A percentile compares a stretch with the other conserved stretches of the same genome.
These are phyloP conservation scores for Colletes gigas DNA, from an alignment of 1,140 invertebrate genomes.

Conservation along the genomic window DNA sequence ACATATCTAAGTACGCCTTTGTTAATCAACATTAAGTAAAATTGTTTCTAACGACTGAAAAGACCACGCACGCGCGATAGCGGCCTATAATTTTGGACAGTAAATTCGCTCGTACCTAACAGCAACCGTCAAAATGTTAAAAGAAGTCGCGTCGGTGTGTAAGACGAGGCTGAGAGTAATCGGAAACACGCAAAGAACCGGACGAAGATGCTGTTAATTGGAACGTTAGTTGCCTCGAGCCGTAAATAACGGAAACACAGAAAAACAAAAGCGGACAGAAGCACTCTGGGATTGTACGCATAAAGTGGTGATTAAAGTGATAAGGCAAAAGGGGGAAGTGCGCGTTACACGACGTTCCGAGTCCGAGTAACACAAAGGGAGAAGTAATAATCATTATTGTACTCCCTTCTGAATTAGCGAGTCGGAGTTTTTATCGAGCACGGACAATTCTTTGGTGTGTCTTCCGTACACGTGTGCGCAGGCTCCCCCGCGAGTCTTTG, in stretches of 20 bases:
- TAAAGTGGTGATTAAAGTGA: conserved; percentile 23
- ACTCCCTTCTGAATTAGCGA: conserved; percentile 4
- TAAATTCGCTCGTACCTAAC: no score
- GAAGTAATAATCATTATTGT: conserved; percentile 17
- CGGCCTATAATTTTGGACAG: no score
- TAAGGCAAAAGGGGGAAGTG: conserved; percentile 11
- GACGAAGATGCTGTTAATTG: conserved; percentile 7
- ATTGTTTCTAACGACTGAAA: no score
- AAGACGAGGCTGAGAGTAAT: neutral
- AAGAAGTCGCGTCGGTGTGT: no score
- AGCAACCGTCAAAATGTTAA: no score
- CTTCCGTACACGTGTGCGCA: neutral
- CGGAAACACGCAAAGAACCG: no score
- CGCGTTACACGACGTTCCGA: neutral
- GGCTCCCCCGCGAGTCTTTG: neutral
- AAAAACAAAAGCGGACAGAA: neutral
- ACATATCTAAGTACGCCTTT: no score
- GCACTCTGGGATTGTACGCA: neutral
- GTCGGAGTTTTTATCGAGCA: conserved; percentile 15
- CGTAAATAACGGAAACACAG: conserved; percentile 10
- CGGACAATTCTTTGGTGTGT: conserved; percentile 1
- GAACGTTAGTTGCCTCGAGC: neutral
- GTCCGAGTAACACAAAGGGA: neutral
- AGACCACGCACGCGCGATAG: no score
- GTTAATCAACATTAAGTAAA: no score